Conservation (phyloP, 35 echinoderm and acorn worm species). For the Patiria miniata region DNA sequence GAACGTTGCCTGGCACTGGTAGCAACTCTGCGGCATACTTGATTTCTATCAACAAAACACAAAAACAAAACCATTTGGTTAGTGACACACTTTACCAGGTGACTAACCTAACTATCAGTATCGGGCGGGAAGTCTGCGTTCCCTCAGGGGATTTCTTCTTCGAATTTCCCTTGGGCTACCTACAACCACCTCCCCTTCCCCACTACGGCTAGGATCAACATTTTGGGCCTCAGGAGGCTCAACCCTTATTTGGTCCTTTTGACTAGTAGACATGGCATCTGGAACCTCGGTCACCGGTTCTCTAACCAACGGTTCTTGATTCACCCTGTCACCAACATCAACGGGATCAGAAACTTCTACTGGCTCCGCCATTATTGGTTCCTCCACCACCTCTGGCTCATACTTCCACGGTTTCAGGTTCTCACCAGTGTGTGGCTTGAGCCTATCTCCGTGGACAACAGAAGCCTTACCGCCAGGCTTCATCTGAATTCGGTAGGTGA, state of each 20-base stretch:
- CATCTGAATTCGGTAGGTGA: conserved; percentile 33
- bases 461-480: neutral
- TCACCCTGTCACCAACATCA: neutral
- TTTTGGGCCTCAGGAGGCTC: neutral
- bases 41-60: no score
- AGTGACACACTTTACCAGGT: no score
- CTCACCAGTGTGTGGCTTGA: conserved; percentile 24
- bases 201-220: neutral
- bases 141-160: neutral
- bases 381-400: neutral
- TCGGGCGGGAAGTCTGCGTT: neutral
- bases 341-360: neutral
- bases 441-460: conserved; percentile 31
- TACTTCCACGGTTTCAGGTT: neutral
- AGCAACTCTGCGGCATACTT: no score
- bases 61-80: no score
- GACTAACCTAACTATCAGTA: conserved; percentile 4
- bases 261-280: no score
- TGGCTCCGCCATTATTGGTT: neutral
- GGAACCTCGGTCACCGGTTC: no score
- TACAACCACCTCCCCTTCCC: neutral
- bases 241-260: no score
- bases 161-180: neutral
- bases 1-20: no score
- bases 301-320: no score